Conservation (phyloP, 2,113 vertebrate species). For the Sigmodon hispidus region DNA sequence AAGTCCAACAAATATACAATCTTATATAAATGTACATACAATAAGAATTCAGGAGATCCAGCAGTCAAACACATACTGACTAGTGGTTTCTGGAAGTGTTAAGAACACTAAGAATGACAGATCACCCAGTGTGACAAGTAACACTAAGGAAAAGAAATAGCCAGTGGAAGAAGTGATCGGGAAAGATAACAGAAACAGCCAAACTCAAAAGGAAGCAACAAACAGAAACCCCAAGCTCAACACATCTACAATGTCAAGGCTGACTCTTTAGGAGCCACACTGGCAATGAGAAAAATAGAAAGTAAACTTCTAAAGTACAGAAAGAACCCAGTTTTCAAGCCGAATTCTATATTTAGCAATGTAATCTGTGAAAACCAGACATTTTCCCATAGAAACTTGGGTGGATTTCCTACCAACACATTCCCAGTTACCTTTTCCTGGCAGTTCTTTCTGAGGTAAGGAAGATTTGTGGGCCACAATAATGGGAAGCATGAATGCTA, state of each 20-base stretch:
- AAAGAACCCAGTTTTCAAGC: constrained; percentile 12
- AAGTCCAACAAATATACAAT: background rate
- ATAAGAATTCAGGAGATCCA: background rate
- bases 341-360: background rate
- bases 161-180: background rate
- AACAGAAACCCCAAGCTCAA: background rate
- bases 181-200: background rate
- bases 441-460: background rate
- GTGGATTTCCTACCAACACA: background rate
- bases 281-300: background rate
- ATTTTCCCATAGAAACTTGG: background rate
- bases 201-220: background rate
- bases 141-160: background rate
- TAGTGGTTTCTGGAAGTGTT: background rate
- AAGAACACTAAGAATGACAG: background rate
- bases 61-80: background rate
- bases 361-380: background rate
- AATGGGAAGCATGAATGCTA: constrained; percentile 17
- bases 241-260: background rate
- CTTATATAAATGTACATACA: no score
- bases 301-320: background rate
- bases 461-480: background rate
- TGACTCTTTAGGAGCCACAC: background rate
- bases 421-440: background rate
- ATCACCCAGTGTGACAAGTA: background rate